phyloP scores from a whole-genome alignment of 2,888 invertebrate species.

The Caenorhabditis plicata region DNA sequence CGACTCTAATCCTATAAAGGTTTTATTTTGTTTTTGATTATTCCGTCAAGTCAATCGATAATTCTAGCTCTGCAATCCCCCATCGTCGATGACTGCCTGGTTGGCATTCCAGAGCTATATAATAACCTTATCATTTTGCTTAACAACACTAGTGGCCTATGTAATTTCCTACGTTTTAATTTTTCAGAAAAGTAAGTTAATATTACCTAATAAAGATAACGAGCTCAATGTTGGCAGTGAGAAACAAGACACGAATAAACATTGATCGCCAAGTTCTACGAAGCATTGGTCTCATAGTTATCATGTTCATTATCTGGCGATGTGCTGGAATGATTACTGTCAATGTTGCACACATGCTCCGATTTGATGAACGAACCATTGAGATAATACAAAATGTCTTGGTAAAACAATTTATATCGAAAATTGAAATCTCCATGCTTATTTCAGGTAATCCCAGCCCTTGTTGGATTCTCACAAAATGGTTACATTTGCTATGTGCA shows the following conservation, averaged over 20 bases:
- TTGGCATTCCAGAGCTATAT: not conserved
- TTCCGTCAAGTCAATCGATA: too few species aligned
- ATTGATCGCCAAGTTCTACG: constrained; percentile 1
- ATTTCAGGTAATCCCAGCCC: constrained; percentile 1
- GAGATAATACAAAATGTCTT: not conserved
- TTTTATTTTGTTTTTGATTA: too few species aligned
- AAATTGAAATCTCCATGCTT: too few species aligned
- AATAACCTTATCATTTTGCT: not conserved
- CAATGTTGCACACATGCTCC: not conserved
- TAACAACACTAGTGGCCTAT: not conserved
- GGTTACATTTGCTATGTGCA: constrained; percentile 7
- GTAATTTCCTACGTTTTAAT: not conserved
- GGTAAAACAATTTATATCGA: too few species aligned
- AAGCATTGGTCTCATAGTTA: constrained; percentile 1
- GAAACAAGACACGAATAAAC: not conserved
- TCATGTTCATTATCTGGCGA: constrained; percentile 1
- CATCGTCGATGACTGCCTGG: not conserved
- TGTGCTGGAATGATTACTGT: constrained; percentile 1
- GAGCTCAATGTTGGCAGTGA: not conserved
- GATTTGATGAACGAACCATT: not conserved
- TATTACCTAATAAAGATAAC: not conserved
- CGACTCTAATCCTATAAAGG: not conserved
- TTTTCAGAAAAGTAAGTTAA: not conserved
- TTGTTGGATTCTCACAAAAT: constrained; percentile 5
- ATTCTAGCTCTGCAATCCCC: constrained; percentile 5